phyloP scores from a whole-genome alignment of 2,113 vertebrate genomes.

The Eubucco bourcierii region DNA sequence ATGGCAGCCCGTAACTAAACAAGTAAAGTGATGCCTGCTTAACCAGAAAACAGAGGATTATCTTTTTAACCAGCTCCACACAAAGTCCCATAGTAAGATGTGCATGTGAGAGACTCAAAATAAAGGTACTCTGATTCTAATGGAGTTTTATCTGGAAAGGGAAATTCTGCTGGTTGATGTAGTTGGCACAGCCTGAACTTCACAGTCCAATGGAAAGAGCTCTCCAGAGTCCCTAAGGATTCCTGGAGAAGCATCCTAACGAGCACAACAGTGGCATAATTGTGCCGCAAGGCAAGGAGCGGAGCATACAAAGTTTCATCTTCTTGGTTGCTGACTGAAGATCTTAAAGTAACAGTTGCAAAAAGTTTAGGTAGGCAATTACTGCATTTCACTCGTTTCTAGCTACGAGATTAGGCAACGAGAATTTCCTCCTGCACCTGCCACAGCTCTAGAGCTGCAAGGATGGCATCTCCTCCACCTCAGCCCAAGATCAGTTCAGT shows the following conservation, averaged over 20 bases:
- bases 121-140: neutral
- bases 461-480: neutral
- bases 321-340: slow-evolving; percentile 11
- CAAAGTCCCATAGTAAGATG: neutral
- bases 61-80: neutral
- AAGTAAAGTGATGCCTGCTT: neutral
- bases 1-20: neutral
- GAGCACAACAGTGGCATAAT: neutral
- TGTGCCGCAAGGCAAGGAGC: neutral
- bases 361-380: neutral
- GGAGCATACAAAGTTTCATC: neutral
- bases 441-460: neutral
- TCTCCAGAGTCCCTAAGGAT: slow-evolving; percentile 12
- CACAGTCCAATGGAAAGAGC: neutral
- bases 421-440: neutral
- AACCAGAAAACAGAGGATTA: neutral
- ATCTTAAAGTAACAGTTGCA: slow-evolving; percentile 21
- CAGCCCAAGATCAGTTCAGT: accelerated
- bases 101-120: neutral
- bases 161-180: neutral
- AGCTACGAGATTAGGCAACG: neutral
- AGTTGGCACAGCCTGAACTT: neutral
- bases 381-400: neutral
- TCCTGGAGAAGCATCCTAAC: slow-evolving; percentile 13
- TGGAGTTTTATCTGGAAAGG: neutral